A percentile compares a stretch with the other conserved stretches of the same genome.
phyloP scores from a whole-genome alignment of 2,888 invertebrate species.

The Acanthosepion esculentum region DNA sequence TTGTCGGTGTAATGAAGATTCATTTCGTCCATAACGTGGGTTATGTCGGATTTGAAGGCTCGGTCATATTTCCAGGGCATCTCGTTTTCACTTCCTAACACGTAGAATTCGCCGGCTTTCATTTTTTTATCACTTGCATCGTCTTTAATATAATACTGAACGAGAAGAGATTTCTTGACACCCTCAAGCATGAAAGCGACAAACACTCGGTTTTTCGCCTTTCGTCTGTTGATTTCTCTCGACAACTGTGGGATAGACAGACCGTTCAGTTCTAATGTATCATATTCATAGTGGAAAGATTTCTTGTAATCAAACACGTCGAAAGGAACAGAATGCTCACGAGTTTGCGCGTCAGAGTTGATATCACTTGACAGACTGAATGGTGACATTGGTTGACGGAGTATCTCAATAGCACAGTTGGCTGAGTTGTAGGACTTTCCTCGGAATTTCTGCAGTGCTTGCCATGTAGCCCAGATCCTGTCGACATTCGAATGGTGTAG shows the following conservation, averaged over 20 bases:
- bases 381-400: conserved; percentile 54
- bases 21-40: conserved; percentile 47
- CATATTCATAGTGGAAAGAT: conserved; percentile 50
- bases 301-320: conserved; percentile 52
- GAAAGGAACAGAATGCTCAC: conserved; percentile 55
- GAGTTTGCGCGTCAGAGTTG: conserved; percentile 54
- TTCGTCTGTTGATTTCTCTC: conserved; percentile 49
- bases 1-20: conserved; percentile 46
- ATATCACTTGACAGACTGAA: conserved; percentile 53
- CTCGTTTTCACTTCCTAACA: conserved; percentile 50
- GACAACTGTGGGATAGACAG: conserved; percentile 49
- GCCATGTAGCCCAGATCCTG: conserved; percentile 52
- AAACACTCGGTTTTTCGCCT: conserved; percentile 48
- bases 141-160: conserved; percentile 49
- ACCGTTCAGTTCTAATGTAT: conserved; percentile 51
- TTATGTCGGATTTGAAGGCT: conserved; percentile 51
- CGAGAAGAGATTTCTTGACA: conserved; percentile 49
- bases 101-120: conserved; percentile 51
- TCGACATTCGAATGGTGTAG: conserved; percentile 51
- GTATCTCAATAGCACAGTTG: conserved; percentile 55
- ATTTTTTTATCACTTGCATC: neutral
- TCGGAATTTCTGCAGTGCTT: conserved; percentile 55
- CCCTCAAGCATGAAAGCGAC: conserved; percentile 51
- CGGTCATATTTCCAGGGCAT: conserved; percentile 52
- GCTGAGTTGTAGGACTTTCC: conserved; percentile 55